Percentiles rank a stretch among this genome's conserved stretches.
Evolutionary conservation across 2,113 vertebrate genomes (phyloP).

Genomic region (Melierax canorus): DNA sequence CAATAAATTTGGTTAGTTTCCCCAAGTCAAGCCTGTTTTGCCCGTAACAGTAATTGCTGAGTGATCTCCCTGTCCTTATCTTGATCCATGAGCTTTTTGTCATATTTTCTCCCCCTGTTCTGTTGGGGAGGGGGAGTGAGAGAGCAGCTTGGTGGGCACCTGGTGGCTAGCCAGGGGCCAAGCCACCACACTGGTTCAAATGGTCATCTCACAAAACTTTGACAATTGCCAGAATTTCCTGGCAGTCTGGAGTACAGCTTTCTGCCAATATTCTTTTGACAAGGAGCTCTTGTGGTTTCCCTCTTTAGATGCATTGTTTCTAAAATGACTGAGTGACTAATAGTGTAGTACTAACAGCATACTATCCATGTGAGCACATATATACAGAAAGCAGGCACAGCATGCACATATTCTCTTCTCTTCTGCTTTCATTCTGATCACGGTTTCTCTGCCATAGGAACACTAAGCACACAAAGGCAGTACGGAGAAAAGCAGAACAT

Average conservation of each 20-base stretch:
- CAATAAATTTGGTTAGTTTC: neutral
- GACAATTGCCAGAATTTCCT: neutral
- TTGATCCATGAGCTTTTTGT: rapidly evolving
- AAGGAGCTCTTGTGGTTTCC: neutral
- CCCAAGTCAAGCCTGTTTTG: neutral
- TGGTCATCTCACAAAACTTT: neutral
- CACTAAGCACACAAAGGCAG: neutral
- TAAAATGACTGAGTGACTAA: neutral
- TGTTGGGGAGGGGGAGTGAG: neutral
- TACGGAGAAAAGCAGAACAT: neutral
- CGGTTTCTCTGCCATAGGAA: neutral
- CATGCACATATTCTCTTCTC: neutral
- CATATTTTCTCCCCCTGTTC: rapidly evolving
- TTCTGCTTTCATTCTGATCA: neutral
- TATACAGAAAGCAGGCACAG: neutral
- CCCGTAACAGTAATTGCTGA: neutral
- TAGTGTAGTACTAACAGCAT: neutral
- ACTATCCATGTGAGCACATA: neutral
- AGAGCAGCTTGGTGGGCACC: neutral
- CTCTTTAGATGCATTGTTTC: neutral
- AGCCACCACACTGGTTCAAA: neutral
- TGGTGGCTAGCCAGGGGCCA: neutral
- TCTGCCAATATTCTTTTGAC: neutral
- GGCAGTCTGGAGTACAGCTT: neutral
- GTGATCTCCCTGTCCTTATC: neutral